Evolutionary conservation across 2,888 invertebrate species (phyloP), one percentile per base, ranked within the genome.

Genomic region (Ormia ochracea): DNA sequence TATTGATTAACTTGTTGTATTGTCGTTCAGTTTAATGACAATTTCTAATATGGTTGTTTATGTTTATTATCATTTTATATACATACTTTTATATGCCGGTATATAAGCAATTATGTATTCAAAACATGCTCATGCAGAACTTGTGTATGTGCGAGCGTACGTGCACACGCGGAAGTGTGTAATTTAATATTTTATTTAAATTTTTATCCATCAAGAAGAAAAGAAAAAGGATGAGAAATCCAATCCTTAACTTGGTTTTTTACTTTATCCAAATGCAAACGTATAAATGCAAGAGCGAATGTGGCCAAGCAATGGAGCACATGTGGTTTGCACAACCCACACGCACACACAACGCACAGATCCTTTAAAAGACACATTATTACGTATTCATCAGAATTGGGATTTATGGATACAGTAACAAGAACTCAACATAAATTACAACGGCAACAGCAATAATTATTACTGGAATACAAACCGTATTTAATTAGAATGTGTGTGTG

Each of bases 211-310:
- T 1, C 48, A 45, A 41, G 28, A 56, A 43, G 21, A 17, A 38
- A 28, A 26, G 33, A 38, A 26, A 41, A 19, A 19, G 2, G 10
- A 52, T 36, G 10, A 31, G 54, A 19, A 28, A 73, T n/a, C n/a
- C n/a, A 78, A 74, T 65, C 50, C 68, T 69, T 70, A 52, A 45
- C 69, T 74, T 74, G 63, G 50, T 59, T 69, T 79, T 74, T 45
- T 70, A 75, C 54, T 79, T 69, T 63, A 52, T 65, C 78, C 66
- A 59, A 75, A 59, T 70, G 65, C 48, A 45, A 65, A 65, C 45
- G 72, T 76, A 68, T 33, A 33, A 52, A 69, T 63, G 63, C 68
- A 68, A 56, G 73, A 58, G 68, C 48, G 65, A 58, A 66, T 75
- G 63, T 65, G 54, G 43, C 23, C 23, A 14, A 43, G 43, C 50